phyloP scores from a whole-genome alignment of 2,888 invertebrate genomes.

The Malacosoma neustria region DNA sequence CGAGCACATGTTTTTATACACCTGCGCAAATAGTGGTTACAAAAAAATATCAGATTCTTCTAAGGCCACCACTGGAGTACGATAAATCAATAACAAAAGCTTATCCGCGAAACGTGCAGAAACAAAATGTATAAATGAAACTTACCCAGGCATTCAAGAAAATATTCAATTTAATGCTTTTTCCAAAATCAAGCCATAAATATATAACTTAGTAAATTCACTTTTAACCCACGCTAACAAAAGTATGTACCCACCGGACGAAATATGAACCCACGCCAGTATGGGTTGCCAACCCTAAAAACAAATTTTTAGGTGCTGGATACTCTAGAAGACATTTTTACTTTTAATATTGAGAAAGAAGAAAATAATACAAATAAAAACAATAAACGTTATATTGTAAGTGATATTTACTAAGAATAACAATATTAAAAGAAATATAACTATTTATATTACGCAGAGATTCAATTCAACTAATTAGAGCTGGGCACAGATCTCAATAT shows the following conservation, averaged over 20 bases:
- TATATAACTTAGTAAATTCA: background rate
- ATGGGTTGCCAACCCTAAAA: constrained; percentile 42
- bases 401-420: too few species aligned
- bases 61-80: constrained; percentile 36
- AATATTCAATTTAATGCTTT: constrained; percentile 17
- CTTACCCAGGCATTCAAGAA: constrained; percentile 40
- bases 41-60: constrained; percentile 27
- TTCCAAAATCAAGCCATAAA: constrained; percentile 4
- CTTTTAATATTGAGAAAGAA: too few species aligned
- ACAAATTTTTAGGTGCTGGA: too few species aligned
- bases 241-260: constrained; percentile 29
- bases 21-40: constrained; percentile 24
- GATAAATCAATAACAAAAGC: constrained; percentile 53
- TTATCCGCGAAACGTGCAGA: constrained; percentile 12
- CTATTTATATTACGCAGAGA: too few species aligned
- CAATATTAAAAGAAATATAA: too few species aligned
- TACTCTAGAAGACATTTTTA: too few species aligned
- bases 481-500: too few species aligned
- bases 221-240: constrained; percentile 65
- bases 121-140: constrained; percentile 15
- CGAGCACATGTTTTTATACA: constrained; percentile 13
- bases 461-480: too few species aligned
- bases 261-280: constrained; percentile 54
- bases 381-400: too few species aligned
- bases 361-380: too few species aligned